Conservation (phyloP, 2,113 vertebrate genomes). For the Osmerus mordax region DNA sequence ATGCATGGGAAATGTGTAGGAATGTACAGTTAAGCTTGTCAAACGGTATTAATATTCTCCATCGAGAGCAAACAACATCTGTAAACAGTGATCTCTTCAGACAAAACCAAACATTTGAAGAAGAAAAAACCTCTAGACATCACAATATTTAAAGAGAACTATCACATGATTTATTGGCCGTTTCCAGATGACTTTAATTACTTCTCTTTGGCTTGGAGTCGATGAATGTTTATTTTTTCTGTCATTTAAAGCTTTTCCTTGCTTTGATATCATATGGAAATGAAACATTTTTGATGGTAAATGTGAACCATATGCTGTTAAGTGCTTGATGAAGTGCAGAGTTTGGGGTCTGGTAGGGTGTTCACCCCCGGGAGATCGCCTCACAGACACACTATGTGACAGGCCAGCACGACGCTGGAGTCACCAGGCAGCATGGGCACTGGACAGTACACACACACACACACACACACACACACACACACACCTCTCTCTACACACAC, state of each 20-base stretch:
- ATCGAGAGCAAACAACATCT: slow-evolving; percentile 48
- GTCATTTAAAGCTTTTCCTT: slow-evolving; percentile 80
- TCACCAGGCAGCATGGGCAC: slow-evolving; percentile 23
- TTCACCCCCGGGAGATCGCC: slow-evolving; percentile 59
- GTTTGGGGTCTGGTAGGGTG: slow-evolving; percentile 65
- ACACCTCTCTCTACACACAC: background rate
- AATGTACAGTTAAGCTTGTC: slow-evolving; percentile 40
- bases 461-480: background rate
- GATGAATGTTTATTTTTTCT: slow-evolving; percentile 88
- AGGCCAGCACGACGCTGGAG: slow-evolving; percentile 52
- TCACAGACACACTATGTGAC: slow-evolving; percentile 45
- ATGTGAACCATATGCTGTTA: slow-evolving; percentile 90
- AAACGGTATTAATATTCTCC: slow-evolving; percentile 35
- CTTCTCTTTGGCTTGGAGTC: slow-evolving; percentile 83
- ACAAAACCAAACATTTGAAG: slow-evolving; percentile 55
- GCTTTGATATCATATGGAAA: slow-evolving; percentile 97
- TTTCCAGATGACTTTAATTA: slow-evolving; percentile 88
- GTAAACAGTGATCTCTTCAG: slow-evolving; percentile 31
- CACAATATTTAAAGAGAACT: slow-evolving; percentile 70
- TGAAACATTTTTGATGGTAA: slow-evolving; percentile 88
- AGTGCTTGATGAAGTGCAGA: slow-evolving; percentile 92
- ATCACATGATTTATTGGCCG: slow-evolving; percentile 84
- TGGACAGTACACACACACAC: background rate
- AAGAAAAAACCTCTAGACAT: slow-evolving; percentile 35
- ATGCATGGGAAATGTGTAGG: slow-evolving; percentile 16